phyloP scores from a whole-genome alignment of 2,797 vertebrate species.

The Enteromius argenteus region DNA sequence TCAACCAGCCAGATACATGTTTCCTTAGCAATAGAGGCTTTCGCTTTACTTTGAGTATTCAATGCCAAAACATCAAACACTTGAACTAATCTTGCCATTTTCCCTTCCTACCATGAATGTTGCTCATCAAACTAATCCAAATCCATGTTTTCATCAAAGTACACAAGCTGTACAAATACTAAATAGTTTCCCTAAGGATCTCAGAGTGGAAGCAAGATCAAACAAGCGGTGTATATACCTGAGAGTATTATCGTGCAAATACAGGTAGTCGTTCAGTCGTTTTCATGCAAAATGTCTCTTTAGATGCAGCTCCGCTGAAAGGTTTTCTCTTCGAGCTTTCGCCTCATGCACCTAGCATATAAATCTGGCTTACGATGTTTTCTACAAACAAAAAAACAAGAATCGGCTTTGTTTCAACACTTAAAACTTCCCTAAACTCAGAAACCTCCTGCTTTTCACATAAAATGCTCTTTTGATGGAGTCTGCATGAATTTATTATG shows the following conservation, averaged over 20 bases:
- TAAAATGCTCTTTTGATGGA: conserved; percentile 12
- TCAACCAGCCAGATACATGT: neutral
- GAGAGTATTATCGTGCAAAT: neutral
- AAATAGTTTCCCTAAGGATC: conserved; percentile 31
- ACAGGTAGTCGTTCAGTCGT: neutral
- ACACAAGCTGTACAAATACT: conserved; percentile 25
- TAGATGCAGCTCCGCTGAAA: neutral
- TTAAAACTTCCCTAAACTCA: conserved; percentile 6
- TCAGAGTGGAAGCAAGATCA: conserved; percentile 18
- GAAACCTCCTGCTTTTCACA: neutral
- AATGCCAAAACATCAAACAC: conserved; percentile 23
- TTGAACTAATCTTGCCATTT: neutral
- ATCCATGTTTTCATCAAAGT: conserved; percentile 27
- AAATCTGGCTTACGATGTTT: neutral
- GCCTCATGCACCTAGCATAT: neutral
- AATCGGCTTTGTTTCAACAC: neutral
- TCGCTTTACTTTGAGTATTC: conserved; percentile 13
- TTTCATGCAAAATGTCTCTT: conserved; percentile 9
- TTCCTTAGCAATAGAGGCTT: conserved; percentile 7
- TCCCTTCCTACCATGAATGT: conserved; percentile 12
- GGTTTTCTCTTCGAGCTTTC: neutral
- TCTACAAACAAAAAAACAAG: neutral
- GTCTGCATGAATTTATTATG: conserved; percentile 31
- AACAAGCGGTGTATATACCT: neutral
- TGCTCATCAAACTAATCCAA: conserved; percentile 32